phyloP scores from a whole-genome alignment of 2,113 vertebrate species.

The Labeo catla region DNA sequence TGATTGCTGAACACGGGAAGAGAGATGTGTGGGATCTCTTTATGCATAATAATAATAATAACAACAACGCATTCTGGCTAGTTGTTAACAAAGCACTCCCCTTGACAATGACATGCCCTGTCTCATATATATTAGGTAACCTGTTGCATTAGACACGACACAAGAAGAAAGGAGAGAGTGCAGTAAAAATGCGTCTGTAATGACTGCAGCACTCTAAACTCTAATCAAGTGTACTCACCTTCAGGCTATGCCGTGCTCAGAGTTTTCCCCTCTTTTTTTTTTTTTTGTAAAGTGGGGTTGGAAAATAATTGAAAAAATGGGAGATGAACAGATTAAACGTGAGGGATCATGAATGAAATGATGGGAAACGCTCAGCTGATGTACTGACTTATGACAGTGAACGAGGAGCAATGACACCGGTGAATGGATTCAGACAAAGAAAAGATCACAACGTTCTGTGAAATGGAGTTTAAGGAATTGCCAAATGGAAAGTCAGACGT shows the following conservation, averaged over 20 bases:
- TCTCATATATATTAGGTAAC: constrained; percentile 28
- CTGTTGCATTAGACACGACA: constrained; percentile 34
- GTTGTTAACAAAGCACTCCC: not conserved
- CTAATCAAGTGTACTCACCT: constrained; percentile 59
- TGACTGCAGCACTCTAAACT: constrained; percentile 46
- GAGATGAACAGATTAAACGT: constrained; percentile 41
- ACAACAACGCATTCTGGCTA: not conserved
- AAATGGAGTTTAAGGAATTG: constrained; percentile 14
- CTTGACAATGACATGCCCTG: constrained; percentile 22
- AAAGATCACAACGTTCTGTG: not conserved
- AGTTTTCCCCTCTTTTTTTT: not conserved
- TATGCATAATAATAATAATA: not conserved
- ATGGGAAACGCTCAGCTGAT: constrained; percentile 27
- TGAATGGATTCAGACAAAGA: constrained; percentile 30
- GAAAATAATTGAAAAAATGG: constrained; percentile 53
- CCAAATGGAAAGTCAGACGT: constrained; percentile 34
- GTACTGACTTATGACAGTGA: constrained; percentile 43
- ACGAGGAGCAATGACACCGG: constrained; percentile 21
- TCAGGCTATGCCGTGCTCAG: constrained; percentile 52
- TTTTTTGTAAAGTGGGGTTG: not conserved
- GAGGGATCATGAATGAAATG: constrained; percentile 30
- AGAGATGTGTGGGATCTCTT: not conserved
- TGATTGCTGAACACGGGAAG: no score
- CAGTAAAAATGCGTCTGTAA: constrained; percentile 19
- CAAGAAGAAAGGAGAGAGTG: not conserved